Conservation (phyloP, 2,888 invertebrate species). For the Xanthia togata region DNA sequence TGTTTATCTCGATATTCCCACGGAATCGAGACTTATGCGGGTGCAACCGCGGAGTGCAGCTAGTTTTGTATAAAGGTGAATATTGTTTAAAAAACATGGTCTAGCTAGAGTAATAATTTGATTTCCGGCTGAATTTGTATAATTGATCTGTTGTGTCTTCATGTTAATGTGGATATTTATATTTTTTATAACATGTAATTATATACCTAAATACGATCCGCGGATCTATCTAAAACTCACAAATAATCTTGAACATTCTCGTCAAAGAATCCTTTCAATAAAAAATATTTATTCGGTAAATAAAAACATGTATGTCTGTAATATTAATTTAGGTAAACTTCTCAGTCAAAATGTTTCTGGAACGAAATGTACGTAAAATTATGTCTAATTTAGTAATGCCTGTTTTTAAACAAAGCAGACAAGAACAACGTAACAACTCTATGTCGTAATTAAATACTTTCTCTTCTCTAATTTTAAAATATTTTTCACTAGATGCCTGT, state of each 20-base stretch:
- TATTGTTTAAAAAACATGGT: no score
- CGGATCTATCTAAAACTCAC: not conserved
- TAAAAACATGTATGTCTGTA: not conserved
- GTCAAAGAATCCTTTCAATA: constrained; percentile 4
- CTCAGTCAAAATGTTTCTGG: not conserved
- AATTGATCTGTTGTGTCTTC: not conserved
- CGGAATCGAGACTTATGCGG: no score
- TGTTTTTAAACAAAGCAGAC: constrained; percentile 33
- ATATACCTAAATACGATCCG: not conserved
- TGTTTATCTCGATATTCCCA: no score
- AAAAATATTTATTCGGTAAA: not conserved
- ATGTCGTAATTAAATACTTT: constrained; percentile 49
- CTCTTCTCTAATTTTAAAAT: constrained; percentile 36
- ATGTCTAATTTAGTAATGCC: constrained; percentile 5
- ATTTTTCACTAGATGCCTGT: constrained; percentile 34
- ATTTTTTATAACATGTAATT: not conserved
- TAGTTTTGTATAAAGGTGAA: no score
- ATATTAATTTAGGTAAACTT: not conserved
- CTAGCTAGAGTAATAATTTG: not conserved
- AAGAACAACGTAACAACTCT: constrained; percentile 29
- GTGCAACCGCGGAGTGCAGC: no score
- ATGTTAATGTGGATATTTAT: no score
- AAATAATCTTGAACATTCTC: not conserved
- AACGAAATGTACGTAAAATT: constrained; percentile 16
- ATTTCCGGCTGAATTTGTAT: not conserved